These are phyloP conservation scores for Dipodomys ordii DNA, from an alignment of 2,113 vertebrate species.

Conservation along the genomic window DNA sequence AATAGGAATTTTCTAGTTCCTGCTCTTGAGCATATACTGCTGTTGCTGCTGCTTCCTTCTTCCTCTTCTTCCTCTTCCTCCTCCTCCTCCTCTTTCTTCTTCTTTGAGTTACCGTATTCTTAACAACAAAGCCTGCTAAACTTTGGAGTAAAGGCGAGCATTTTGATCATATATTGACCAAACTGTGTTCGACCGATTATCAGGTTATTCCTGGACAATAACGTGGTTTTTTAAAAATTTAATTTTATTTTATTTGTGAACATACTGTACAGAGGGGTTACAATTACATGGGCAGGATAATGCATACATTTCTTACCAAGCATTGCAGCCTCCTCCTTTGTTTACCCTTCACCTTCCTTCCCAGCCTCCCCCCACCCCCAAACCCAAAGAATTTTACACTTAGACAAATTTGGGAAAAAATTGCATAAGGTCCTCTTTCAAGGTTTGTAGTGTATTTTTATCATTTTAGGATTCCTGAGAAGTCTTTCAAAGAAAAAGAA, in stretches of 20 bases:
- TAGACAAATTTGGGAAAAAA: not conserved
- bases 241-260: too few relatives aligned
- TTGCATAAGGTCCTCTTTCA: not conserved
- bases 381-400: not conserved
- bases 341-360: too few relatives aligned
- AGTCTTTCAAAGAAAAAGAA: not conserved
- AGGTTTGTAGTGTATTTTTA: not conserved
- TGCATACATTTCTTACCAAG: too few relatives aligned
- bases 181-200: not conserved
- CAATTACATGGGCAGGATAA: too few relatives aligned
- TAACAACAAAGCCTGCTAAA: slow-evolving; percentile 3
- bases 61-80: too few relatives aligned
- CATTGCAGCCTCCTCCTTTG: too few relatives aligned
- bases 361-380: too few relatives aligned
- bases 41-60: too few relatives aligned
- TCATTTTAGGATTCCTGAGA: not conserved
- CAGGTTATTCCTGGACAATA: not conserved
- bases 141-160: not conserved
- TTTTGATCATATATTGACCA: not conserved
- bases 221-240: too few relatives aligned
- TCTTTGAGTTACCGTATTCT: not conserved
- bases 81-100: too few relatives aligned
- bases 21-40: not conserved
- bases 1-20: not conserved
- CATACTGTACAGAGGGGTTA: too few relatives aligned